phyloP scores from a whole-genome alignment of 2,888 invertebrate genomes.

The Lucinisca nassula region DNA sequence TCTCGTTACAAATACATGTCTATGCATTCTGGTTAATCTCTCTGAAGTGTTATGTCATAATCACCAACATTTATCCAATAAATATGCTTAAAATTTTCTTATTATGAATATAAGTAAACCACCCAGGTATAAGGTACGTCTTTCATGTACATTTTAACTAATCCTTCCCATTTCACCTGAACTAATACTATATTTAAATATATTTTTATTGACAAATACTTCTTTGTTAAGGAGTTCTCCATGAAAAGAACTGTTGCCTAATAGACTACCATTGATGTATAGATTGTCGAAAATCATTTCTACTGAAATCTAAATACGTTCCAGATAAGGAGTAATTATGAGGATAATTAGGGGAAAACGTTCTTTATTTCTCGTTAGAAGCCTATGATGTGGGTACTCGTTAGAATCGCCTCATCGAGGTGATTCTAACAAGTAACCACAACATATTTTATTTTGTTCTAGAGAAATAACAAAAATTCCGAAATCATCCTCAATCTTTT shows the following conservation, averaged over 20 bases:
- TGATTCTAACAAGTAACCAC: no score
- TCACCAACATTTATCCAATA: background rate
- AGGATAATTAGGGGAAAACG: no score
- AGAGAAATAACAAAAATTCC: no score
- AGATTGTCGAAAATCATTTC: background rate
- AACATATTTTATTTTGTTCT: no score
- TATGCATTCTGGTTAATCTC: background rate
- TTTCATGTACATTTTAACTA: background rate
- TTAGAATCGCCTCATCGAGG: no score
- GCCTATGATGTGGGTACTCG: no score
- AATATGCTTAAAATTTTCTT: background rate
- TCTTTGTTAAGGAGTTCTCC: background rate
- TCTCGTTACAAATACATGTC: background rate
- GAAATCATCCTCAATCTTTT: no score
- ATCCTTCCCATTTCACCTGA: background rate
- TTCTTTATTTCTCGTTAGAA: no score
- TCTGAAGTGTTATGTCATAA: background rate
- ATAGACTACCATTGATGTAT: background rate
- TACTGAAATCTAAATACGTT: background rate
- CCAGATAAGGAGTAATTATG: no score
- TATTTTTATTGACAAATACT: conserved; percentile 8
- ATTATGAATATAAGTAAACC: background rate
- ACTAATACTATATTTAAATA: background rate
- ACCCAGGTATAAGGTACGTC: background rate
- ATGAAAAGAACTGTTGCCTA: background rate